Conservation (phyloP, 2,888 invertebrate species). For the Entomobrya multifasciata region DNA sequence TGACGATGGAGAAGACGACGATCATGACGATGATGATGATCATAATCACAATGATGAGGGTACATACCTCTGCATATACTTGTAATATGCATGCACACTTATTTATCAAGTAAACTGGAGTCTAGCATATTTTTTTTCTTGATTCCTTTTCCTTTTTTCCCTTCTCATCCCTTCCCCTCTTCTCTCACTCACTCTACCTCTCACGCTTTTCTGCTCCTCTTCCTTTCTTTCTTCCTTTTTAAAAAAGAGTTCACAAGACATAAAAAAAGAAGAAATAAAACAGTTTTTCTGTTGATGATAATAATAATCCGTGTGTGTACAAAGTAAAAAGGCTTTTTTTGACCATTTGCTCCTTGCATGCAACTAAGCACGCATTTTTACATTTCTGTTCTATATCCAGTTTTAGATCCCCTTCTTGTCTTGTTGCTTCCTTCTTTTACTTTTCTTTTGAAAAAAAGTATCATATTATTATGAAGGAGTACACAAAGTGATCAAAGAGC, state of each 20-base stretch:
- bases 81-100: background rate
- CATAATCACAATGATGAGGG: constrained; percentile 34
- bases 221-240: constrained; percentile 39
- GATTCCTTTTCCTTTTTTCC: constrained; percentile 46
- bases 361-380: constrained; percentile 51
- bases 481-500: background rate
- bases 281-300: background rate
- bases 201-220: constrained; percentile 11
- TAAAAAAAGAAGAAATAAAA: constrained; percentile 46
- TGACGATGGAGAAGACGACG: background rate
- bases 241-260: constrained; percentile 62
- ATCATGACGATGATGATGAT: background rate
- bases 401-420: background rate
- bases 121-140: constrained; percentile 50
- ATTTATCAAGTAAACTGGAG: constrained; percentile 31
- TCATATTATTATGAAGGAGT: constrained; percentile 3
- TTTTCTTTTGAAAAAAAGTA: constrained; percentile 46
- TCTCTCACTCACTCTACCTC: constrained; percentile 5
- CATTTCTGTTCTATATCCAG: constrained; percentile 3
- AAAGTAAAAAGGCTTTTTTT: background rate
- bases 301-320: background rate
- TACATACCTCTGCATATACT: background rate
- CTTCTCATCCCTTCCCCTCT: background rate
- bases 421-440: constrained; percentile 44
- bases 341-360: constrained; percentile 7